Conservation (phyloP, 2,113 vertebrate genomes). For the Propithecus coquereli region DNA sequence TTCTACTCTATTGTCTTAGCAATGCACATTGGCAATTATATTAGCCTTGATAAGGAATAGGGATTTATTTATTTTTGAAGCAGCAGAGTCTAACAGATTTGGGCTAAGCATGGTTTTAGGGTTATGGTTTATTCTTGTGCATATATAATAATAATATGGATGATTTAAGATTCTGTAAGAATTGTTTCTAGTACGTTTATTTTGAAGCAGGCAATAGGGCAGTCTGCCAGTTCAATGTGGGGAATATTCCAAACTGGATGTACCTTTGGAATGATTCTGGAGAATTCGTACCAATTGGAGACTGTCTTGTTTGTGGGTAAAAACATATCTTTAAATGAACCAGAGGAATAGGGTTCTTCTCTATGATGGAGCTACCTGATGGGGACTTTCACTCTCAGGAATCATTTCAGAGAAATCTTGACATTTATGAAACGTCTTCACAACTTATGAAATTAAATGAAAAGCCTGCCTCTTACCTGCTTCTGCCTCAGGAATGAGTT, state of each 20-base stretch:
- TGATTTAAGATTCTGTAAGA: slow-evolving; percentile 35
- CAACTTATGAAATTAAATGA: not conserved
- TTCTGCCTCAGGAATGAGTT: not conserved
- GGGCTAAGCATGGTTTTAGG: slow-evolving; percentile 63
- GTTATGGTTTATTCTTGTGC: not conserved
- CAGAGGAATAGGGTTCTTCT: not conserved
- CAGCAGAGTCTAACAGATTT: slow-evolving; percentile 68
- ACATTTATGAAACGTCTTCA: not conserved
- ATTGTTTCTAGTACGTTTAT: not conserved
- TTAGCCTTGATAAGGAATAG: slow-evolving; percentile 75
- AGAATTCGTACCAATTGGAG: not conserved
- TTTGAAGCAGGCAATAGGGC: not conserved
- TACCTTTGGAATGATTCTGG: not conserved
- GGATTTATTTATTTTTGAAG: slow-evolving; percentile 71
- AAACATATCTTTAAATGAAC: not conserved
- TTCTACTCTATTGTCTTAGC: slow-evolving; percentile 71
- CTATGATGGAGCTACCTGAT: not conserved
- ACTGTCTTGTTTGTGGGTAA: not conserved
- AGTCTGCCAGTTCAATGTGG: not conserved
- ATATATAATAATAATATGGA: slow-evolving; percentile 27
- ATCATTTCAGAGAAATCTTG: not conserved
- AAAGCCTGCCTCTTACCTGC: not conserved
- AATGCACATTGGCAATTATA: slow-evolving; percentile 69
- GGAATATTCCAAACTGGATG: not conserved
- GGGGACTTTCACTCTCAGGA: not conserved